Evolutionary conservation across 2,113 vertebrate species (phyloP).

Genomic region (Taurulus bubalis): DNA sequence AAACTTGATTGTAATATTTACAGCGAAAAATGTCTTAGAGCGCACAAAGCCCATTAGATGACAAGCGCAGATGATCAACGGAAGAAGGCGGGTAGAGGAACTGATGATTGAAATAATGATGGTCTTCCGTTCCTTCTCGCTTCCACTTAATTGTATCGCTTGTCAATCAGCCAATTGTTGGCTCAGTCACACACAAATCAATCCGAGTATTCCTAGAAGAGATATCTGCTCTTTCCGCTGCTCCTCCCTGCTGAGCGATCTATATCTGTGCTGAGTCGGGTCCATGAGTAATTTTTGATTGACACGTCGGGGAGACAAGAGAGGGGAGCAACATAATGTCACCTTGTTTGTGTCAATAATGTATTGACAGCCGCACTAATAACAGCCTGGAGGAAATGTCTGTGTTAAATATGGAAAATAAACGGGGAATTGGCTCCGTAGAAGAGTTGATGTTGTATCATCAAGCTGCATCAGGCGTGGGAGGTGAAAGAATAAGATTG

Average conservation of each 20-base stretch:
- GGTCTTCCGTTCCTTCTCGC: constrained; percentile 56
- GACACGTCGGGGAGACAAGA: constrained; percentile 52
- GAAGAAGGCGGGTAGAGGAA: constrained; percentile 40
- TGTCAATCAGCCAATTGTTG: constrained; percentile 71
- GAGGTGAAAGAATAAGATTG: constrained; percentile 47
- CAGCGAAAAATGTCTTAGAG: constrained; percentile 41
- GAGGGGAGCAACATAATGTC: constrained; percentile 56
- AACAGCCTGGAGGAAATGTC: constrained; percentile 61
- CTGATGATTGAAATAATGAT: constrained; percentile 70
- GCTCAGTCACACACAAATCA: constrained; percentile 59
- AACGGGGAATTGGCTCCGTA: constrained; percentile 19
- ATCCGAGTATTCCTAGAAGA: constrained; percentile 55
- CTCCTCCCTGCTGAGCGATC: constrained; percentile 52
- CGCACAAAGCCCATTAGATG: constrained; percentile 62
- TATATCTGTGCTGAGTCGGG: constrained; percentile 48
- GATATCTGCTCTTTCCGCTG: constrained; percentile 53
- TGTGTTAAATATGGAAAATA: constrained; percentile 65
- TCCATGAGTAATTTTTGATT: constrained; percentile 68
- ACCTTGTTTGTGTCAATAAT: constrained; percentile 69
- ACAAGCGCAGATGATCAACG: constrained; percentile 52
- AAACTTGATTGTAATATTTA: constrained; percentile 53
- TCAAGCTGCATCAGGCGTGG: constrained; percentile 32
- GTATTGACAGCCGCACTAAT: constrained; percentile 65
- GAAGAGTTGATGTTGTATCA: constrained; percentile 34
- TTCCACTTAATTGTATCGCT: constrained; percentile 72